Evolutionary conservation across 2,113 vertebrate genomes (phyloP).

Genomic region (Nibea coibor): DNA sequence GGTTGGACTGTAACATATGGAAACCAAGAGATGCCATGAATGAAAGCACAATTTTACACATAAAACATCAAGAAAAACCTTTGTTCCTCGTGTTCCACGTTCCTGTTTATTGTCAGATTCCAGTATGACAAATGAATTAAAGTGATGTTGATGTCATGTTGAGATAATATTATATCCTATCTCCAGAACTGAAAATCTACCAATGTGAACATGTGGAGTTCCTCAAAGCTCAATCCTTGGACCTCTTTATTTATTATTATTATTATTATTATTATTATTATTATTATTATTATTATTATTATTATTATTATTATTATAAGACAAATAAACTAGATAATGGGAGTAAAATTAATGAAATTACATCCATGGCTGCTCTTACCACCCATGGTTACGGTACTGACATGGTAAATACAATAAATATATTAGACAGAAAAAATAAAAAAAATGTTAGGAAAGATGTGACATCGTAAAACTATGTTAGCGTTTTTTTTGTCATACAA

Average conservation of each 20-base stretch:
- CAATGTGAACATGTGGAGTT: neutral
- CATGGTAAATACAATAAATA: neutral
- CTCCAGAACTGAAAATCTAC: too few relatives aligned
- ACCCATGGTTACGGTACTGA: neutral
- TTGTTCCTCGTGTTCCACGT: neutral
- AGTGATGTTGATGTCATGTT: neutral
- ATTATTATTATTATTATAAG: neutral
- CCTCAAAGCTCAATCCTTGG: neutral
- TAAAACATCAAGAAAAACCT: neutral
- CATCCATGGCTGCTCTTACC: conserved; percentile 9
- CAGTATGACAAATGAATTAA: neutral
- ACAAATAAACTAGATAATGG: neutral
- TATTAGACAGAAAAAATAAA: neutral
- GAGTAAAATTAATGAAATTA: neutral
- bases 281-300: neutral
- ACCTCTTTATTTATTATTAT: neutral
- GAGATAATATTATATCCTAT: too few relatives aligned
- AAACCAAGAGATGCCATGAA: conserved; percentile 4
- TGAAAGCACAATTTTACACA: neutral
- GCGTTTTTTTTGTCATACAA: too few relatives aligned
- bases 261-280: neutral
- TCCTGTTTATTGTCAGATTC: too few relatives aligned
- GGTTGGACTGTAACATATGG: neutral
- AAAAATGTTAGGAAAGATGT: neutral
- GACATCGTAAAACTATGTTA: neutral